Evolutionary conservation across 2,797 vertebrate species (phyloP).

Genomic region (Lutjanus argentimaculatus): DNA sequence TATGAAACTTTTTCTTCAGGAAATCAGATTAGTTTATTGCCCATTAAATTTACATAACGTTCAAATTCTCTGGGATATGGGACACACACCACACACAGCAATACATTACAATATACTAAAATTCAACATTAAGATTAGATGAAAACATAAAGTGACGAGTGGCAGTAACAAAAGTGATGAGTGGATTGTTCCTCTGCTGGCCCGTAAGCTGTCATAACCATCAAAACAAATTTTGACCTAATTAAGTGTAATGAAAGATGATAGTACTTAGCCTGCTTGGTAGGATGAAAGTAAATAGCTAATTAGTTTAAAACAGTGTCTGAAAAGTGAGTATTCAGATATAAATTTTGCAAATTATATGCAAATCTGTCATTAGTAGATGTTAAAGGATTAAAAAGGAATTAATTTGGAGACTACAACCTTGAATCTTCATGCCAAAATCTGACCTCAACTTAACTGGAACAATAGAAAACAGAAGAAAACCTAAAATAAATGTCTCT

Average conservation of each 20-base stretch:
- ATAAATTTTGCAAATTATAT: neutral
- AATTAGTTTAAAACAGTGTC: neutral
- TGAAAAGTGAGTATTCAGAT: neutral
- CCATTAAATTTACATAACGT: too few relatives aligned
- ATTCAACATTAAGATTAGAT: too few relatives aligned
- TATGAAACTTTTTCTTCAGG: too few relatives aligned
- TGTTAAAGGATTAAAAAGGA: neutral
- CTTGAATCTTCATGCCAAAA: neutral
- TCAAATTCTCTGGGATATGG: too few relatives aligned
- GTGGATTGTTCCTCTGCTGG: too few relatives aligned
- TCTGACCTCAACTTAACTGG: slow-evolving; percentile 1
- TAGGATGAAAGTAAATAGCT: neutral
- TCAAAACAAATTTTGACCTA: neutral
- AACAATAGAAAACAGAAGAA: slow-evolving; percentile 11
- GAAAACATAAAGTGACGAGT: too few relatives aligned
- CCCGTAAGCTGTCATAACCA: too few relatives aligned
- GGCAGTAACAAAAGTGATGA: too few relatives aligned
- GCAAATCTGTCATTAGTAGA: neutral
- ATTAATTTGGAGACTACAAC: neutral
- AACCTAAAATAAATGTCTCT: neutral
- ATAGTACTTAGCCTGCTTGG: neutral
- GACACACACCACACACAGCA: too few relatives aligned
- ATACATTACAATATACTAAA: too few relatives aligned
- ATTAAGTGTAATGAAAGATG: neutral
- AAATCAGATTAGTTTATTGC: too few relatives aligned